A percentile compares a stretch with the other conserved stretches of the same genome.
Evolutionary conservation across 2,113 vertebrate species (phyloP).

Genomic region (Crotalus tigris): DNA sequence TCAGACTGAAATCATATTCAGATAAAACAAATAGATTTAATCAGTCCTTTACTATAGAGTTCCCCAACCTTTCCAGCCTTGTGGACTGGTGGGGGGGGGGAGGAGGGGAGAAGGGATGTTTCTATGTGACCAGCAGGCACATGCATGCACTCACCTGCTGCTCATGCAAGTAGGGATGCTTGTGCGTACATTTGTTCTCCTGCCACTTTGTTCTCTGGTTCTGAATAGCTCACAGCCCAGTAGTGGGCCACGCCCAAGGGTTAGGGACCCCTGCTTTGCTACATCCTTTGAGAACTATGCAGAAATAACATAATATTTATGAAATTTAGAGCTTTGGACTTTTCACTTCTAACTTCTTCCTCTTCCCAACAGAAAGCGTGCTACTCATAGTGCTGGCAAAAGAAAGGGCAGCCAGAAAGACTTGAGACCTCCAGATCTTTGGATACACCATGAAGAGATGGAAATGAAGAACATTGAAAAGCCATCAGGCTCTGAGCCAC

Average conservation of each 20-base stretch:
- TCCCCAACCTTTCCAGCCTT: too few relatives aligned
- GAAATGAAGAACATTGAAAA: slow-evolving; percentile 97
- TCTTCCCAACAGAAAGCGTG: slow-evolving; percentile 76
- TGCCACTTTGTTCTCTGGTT: too few relatives aligned
- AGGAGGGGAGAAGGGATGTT: too few relatives aligned
- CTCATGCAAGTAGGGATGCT: too few relatives aligned
- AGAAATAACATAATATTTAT: background rate
- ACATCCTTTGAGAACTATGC: background rate
- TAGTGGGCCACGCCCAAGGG: too few relatives aligned
- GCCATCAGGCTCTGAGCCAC: slow-evolving; percentile 73
- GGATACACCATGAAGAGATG: slow-evolving; percentile 98
- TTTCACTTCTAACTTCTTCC: background rate
- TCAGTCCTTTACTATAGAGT: background rate
- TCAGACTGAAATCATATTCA: background rate
- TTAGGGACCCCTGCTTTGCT: too few relatives aligned
- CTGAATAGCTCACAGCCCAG: too few relatives aligned
- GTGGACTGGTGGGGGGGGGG: too few relatives aligned
- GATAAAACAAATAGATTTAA: background rate
- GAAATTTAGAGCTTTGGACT: fast-evolving
- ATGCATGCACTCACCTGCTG: too few relatives aligned
- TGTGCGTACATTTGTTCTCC: too few relatives aligned
- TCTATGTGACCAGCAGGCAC: too few relatives aligned
- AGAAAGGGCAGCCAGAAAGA: slow-evolving; percentile 94
- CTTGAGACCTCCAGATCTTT: slow-evolving; percentile 89
- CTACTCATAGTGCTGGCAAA: slow-evolving; percentile 82